phyloP scores from a whole-genome alignment of 1,140 invertebrate species.

The Drosophila asahinai region DNA sequence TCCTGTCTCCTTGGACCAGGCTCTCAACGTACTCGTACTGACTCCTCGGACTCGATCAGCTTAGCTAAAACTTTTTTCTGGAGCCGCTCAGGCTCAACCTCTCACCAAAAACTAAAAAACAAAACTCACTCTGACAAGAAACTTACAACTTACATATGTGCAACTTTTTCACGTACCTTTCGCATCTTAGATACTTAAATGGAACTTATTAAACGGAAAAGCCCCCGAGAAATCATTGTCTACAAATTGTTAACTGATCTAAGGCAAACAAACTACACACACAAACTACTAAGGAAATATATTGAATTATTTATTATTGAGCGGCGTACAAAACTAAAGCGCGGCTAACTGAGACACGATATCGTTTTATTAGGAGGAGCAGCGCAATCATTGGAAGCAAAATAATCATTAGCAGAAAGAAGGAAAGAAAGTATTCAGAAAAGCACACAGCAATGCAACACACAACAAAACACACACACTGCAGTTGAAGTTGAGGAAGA shows the following conservation, averaged over 20 bases:
- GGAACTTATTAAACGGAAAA: slow-evolving; percentile 42
- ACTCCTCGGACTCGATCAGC: slow-evolving; percentile 26
- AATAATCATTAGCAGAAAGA: slow-evolving; percentile 29
- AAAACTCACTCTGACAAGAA: slow-evolving; percentile 35
- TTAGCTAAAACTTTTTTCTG: slow-evolving; percentile 47
- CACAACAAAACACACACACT: slow-evolving; percentile 10
- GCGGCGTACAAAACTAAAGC: slow-evolving; percentile 37
- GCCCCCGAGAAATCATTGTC: slow-evolving; percentile 36
- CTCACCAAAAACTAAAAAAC: slow-evolving; percentile 5
- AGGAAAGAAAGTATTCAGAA: slow-evolving; percentile 65
- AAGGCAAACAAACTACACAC: slow-evolving; percentile 50
- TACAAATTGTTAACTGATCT: slow-evolving; percentile 69
- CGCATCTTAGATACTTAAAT: slow-evolving; percentile 76
- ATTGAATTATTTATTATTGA: slow-evolving; percentile 65
- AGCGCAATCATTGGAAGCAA: slow-evolving; percentile 36
- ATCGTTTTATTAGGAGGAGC: slow-evolving; percentile 9
- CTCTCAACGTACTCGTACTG: slow-evolving; percentile 43
- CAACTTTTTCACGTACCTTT: slow-evolving; percentile 81
- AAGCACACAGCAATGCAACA: slow-evolving; percentile 34
- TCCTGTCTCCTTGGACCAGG: slow-evolving; percentile 12
- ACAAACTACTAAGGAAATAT: slow-evolving; percentile 54
- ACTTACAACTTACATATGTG: slow-evolving; percentile 56
- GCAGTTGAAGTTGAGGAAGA: slow-evolving; percentile 28
- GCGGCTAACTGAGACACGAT: slow-evolving; percentile 23
- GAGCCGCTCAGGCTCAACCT: slow-evolving; percentile 25